phyloP scores from a whole-genome alignment of 92 coral and sea anemone genomes.

The Bergia sp. region DNA sequence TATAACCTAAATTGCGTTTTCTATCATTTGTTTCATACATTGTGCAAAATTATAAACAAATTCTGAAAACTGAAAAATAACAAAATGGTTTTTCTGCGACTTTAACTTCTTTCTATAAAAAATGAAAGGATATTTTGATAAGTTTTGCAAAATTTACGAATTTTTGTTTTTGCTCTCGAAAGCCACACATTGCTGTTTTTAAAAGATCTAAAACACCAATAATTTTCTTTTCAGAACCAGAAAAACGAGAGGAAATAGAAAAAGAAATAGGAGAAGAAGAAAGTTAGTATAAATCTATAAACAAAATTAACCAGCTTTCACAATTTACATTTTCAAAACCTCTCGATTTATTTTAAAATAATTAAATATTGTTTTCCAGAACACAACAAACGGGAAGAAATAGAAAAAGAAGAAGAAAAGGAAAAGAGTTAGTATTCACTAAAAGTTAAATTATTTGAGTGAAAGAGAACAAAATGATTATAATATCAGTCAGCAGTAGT shows the following conservation, averaged over 20 bases:
- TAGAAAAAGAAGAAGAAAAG: constrained; percentile 19
- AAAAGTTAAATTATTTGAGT: too few relatives aligned
- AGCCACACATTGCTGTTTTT: neutral
- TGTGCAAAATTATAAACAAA: too few relatives aligned
- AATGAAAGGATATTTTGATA: too few relatives aligned
- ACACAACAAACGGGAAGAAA: constrained; percentile 19
- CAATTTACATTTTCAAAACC: neutral
- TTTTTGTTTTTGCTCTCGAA: neutral
- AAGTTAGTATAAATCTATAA: constrained; percentile 8
- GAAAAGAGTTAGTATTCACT: constrained; percentile 22
- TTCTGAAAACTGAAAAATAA: too few relatives aligned
- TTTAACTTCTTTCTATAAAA: too few relatives aligned
- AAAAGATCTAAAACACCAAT: neutral
- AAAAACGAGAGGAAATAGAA: constrained; percentile 19
- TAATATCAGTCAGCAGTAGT: too few relatives aligned
- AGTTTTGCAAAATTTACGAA: too few relatives aligned
- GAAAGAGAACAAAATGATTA: too few relatives aligned
- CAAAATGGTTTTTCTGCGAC: too few relatives aligned
- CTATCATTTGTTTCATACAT: too few relatives aligned
- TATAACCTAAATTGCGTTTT: too few relatives aligned
- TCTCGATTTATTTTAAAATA: neutral
- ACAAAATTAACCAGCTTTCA: neutral
- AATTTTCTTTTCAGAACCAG: neutral
- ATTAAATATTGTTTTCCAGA: constrained; percentile 15
- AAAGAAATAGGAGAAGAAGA: constrained; percentile 10